A percentile compares a stretch with the other conserved stretches of the same genome.
Conservation (phyloP, 1,140 invertebrate genomes). For the Physella acuta region DNA sequence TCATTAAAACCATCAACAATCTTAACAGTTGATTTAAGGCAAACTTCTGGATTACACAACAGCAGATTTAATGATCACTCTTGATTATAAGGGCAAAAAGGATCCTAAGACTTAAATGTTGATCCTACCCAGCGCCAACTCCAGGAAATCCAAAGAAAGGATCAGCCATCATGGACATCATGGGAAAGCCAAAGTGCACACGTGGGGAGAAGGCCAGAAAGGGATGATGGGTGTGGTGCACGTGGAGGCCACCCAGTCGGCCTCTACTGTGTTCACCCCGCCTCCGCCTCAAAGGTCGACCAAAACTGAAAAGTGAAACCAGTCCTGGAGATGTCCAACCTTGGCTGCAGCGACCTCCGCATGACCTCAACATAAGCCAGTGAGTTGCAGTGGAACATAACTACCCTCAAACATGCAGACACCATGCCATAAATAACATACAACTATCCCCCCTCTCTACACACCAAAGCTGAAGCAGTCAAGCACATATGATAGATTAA, state of each 20-base stretch:
- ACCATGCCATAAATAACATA: no score
- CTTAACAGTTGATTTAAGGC: no score
- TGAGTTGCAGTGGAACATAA: not conserved
- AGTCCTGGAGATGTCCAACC: not conserved
- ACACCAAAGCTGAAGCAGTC: no score
- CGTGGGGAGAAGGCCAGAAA: conserved; percentile 14
- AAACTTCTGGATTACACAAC: no score
- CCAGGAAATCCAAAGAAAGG: conserved; percentile 17
- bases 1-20: no score
- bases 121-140: conserved; percentile 6
- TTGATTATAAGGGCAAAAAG: no score
- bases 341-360: not conserved
- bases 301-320: conserved; percentile 11
- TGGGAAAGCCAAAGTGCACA: conserved; percentile 12
- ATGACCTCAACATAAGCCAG: not conserved
- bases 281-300: conserved; percentile 9
- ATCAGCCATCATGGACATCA: conserved; percentile 11
- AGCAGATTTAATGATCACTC: no score
- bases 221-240: conserved; percentile 17
- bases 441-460: no score
- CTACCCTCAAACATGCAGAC: no score
- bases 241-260: not conserved
- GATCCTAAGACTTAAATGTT: no score
- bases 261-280: conserved; percentile 12
- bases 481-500: no score